Evolutionary conservation across 2,888 invertebrate species (phyloP).

Genomic region (Ennomos quercinarius): DNA sequence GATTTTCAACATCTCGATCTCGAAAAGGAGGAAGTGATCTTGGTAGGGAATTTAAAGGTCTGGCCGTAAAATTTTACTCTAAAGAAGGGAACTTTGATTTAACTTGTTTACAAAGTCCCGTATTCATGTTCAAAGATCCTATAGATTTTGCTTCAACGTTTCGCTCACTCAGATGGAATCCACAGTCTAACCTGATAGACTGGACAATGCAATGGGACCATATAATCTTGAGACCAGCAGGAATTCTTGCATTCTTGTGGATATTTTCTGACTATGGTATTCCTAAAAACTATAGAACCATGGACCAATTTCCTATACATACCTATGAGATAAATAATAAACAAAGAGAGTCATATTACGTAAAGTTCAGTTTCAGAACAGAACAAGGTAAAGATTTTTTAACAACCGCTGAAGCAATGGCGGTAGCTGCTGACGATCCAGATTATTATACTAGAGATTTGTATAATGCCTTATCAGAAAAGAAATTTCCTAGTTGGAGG

Average conservation of each 20-base stretch:
- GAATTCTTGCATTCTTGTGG: conserved; percentile 90
- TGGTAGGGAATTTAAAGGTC: conserved; percentile 63
- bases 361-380: too few species aligned
- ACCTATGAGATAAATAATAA: too few species aligned
- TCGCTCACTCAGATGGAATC: conserved; percentile 84
- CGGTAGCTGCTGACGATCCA: too few species aligned
- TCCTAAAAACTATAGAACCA: conserved; percentile 95
- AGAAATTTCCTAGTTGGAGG: too few species aligned
- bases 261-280: conserved; percentile 94
- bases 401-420: too few species aligned
- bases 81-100: conserved; percentile 57
- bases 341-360: too few species aligned
- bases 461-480: conserved; percentile 94
- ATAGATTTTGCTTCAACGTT: conserved; percentile 79
- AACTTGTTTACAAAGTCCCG: conserved; percentile 81
- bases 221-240: conserved; percentile 84
- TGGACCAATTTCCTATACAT: too few species aligned
- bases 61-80: conserved; percentile 65
- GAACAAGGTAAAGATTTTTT: too few species aligned
- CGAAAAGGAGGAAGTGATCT: conserved; percentile 87
- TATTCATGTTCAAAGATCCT: conserved; percentile 85
- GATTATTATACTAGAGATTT: conserved; percentile 93
- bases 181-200: conserved; percentile 61
- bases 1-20: conserved; percentile 86
- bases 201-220: conserved; percentile 81